phyloP scores from a whole-genome alignment of 2,888 invertebrate genomes.

The Catotricha subobsoleta region DNA sequence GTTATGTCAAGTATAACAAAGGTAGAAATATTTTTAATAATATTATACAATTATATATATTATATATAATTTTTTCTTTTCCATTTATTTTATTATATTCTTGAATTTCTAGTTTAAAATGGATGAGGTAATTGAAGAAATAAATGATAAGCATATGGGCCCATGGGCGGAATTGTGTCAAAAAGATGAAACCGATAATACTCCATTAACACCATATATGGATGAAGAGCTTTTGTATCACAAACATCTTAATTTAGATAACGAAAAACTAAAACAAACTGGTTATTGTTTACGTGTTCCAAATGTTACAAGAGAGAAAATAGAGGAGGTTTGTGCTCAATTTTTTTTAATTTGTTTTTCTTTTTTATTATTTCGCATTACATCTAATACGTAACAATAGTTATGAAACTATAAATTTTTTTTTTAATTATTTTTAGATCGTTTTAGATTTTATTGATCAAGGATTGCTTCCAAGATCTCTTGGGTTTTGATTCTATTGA shows the following conservation, averaged over 20 bases:
- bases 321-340: too few species aligned
- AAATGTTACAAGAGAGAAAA: slow-evolving; percentile 37
- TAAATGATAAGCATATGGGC: slow-evolving; percentile 81
- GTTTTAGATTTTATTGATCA: too few species aligned
- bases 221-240: slow-evolving; percentile 66
- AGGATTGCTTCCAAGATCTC: too few species aligned
- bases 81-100: too few species aligned
- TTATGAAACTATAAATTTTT: too few species aligned
- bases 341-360: too few species aligned
- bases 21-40: slow-evolving; percentile 31
- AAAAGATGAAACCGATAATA: slow-evolving; percentile 53
- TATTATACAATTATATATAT: background rate
- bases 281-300: slow-evolving; percentile 45
- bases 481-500: too few species aligned
- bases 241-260: slow-evolving; percentile 60
- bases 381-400: too few species aligned
- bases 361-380: too few species aligned
- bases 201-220: slow-evolving; percentile 77
- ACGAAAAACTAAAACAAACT: slow-evolving; percentile 39
- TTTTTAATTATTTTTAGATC: too few species aligned
- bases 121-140: slow-evolving; percentile 65
- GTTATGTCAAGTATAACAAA: slow-evolving; percentile 64
- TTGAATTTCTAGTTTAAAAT: slow-evolving; percentile 75
- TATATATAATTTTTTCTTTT: background rate
- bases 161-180: slow-evolving; percentile 83